These are phyloP conservation scores for Eunapius fragilis DNA, from an alignment of 37 sponge, comb jelly and placozoan species.

Conservation along the genomic window DNA sequence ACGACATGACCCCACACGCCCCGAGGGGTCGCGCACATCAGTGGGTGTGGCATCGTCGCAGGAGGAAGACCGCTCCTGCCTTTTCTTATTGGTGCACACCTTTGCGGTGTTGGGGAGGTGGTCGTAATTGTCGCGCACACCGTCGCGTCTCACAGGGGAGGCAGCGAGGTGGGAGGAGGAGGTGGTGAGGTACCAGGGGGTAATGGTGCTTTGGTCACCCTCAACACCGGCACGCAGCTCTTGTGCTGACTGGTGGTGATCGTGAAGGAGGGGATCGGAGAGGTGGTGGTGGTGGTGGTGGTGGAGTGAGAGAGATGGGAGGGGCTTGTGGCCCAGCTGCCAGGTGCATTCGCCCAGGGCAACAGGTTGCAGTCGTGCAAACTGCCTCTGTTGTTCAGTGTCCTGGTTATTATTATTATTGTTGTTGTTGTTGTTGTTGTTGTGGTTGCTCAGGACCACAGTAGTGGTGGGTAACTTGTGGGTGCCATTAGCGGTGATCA, in stretches of 20 bases:
- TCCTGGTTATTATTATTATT: not conserved
- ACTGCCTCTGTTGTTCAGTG: not conserved
- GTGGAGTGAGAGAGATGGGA: not conserved
- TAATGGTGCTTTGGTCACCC: not conserved
- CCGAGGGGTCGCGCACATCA: not conserved
- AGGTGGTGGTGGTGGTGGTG: not conserved
- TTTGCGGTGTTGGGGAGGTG: not conserved
- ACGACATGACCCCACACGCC: not conserved
- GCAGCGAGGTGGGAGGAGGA: not conserved
- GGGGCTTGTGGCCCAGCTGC: not conserved
- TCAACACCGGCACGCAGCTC: not conserved
- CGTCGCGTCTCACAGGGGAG: not conserved
- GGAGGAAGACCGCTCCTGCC: not conserved
- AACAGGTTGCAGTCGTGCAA: not conserved
- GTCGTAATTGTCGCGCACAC: not conserved
- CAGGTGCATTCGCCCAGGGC: not conserved
- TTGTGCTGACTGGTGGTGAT: not conserved
- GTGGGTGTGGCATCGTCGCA: not conserved
- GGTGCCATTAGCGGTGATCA: not conserved
- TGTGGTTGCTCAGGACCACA: not conserved
- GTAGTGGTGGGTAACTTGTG: not conserved
- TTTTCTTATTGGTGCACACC: not conserved
- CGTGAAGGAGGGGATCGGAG: not conserved
- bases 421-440: constrained; percentile 24
- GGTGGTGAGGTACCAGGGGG: not conserved